Conservation (phyloP, 2,797 vertebrate species). For the Chelon auratus region DNA sequence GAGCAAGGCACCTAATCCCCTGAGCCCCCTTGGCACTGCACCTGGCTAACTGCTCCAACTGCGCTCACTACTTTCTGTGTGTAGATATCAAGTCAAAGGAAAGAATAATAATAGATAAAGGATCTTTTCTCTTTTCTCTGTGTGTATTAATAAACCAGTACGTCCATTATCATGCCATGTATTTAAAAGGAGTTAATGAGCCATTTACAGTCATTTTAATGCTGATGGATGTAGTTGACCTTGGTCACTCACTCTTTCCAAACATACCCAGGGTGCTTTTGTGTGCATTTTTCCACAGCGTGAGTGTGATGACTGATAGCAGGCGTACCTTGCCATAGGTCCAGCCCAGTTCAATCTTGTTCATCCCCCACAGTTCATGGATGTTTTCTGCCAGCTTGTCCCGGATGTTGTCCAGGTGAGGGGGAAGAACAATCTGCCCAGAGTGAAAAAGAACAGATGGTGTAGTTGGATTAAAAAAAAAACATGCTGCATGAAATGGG, state of each 20-base stretch:
- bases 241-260: constrained; percentile 4
- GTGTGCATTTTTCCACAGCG: background rate
- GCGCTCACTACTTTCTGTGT: too few relatives aligned
- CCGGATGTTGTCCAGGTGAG: constrained; percentile 95
- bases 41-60: too few relatives aligned
- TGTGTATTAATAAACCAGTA: background rate
- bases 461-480: constrained; percentile 16
- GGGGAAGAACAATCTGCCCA: constrained; percentile 91
- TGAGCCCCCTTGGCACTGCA: too few relatives aligned
- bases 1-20: too few relatives aligned
- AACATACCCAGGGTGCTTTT: constrained; percentile 1
- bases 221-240: constrained; percentile 3
- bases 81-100: too few relatives aligned
- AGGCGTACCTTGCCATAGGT: constrained; percentile 93
- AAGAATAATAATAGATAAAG: too few relatives aligned
- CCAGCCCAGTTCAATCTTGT: constrained; percentile 99
- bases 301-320: background rate
- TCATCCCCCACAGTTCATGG: constrained; percentile 99
- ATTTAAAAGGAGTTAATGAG: constrained; percentile 29
- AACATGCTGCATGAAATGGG: background rate
- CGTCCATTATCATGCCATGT: background rate
- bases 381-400: constrained; percentile 99
- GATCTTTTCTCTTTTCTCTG: too few relatives aligned
- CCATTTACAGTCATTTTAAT: constrained; percentile 17
- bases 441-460: constrained; percentile 35